Conservation (phyloP, 2,888 invertebrate genomes). For the Epirrhoe alternata region DNA sequence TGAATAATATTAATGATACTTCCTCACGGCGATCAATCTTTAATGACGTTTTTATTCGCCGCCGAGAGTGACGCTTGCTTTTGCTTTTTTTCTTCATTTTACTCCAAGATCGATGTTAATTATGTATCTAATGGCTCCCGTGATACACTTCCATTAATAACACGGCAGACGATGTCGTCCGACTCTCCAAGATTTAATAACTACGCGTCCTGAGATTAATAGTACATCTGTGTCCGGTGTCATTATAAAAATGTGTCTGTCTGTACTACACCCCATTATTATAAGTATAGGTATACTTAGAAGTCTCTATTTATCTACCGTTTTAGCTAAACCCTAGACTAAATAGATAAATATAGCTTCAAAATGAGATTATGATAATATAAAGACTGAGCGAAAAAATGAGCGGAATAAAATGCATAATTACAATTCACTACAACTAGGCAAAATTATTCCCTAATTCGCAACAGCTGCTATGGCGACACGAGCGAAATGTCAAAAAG, state of each 20-base stretch:
- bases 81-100: slow-evolving; percentile 69
- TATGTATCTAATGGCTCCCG: slow-evolving; percentile 83
- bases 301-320: slow-evolving; percentile 23
- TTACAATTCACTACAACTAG: slow-evolving; percentile 76
- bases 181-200: slow-evolving; percentile 80
- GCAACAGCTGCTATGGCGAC: slow-evolving; percentile 72
- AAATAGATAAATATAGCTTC: not conserved
- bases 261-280: slow-evolving; percentile 29
- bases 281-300: slow-evolving; percentile 6
- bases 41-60: slow-evolving; percentile 83
- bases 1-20: slow-evolving; percentile 85
- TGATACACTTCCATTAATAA: slow-evolving; percentile 85
- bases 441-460: slow-evolving; percentile 72
- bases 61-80: slow-evolving; percentile 71
- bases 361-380: not conserved
- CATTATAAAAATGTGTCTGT: slow-evolving; percentile 71
- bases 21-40: slow-evolving; percentile 81
- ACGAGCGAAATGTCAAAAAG: slow-evolving; percentile 70
- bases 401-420: slow-evolving; percentile 66
- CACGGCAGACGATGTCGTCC: slow-evolving; percentile 74
- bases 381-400: slow-evolving; percentile 57
- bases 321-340: slow-evolving; percentile 30
- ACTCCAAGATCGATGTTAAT: slow-evolving; percentile 79
- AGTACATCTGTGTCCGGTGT: slow-evolving; percentile 74
- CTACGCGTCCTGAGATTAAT: slow-evolving; percentile 78